Base-by-base conservation (phyloP, 2,797 vertebrate species). In the Arctocebus calabarensis region DNA sequence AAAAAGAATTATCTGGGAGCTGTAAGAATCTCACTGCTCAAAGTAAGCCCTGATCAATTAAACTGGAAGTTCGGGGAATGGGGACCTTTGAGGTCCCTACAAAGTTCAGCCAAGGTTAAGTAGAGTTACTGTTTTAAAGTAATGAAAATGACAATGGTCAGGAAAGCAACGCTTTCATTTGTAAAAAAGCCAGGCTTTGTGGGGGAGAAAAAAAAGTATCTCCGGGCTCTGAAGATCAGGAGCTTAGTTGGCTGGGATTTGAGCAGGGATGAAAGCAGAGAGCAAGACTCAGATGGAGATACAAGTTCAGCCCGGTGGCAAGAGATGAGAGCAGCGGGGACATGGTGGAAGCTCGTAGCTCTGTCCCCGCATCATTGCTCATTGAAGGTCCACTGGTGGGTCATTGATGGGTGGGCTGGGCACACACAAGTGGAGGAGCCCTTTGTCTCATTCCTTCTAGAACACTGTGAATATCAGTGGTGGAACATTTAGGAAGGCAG, bases 51-150 rank as follows among this genome's bases (percentile, higher is more conserved):
- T 90, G 87, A 68, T 27, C 62, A 77, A 92, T 83, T 78, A 94
- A 73, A 81, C 87, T 57, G 52, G 59, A 88, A 90, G 75, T 70
- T 92, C 70, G 37, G 3, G 29, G 89, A 92, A 79, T 75, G 84
- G 68, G 23, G 87, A 83, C 20, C 40, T 78, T 92, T 91, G 70
- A 88, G 78, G 79, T 79, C 74, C 25, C 73, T 96, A 13, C 23
- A 64, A 71, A 96, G 79, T 78, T n/a, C 62, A 96, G 90, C 62
- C 62, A 88, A 73, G 71, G 78, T 85, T 95, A 90, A 90, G 87
- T 71, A 87, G 84, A 75, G 84, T 25, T 8, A 48, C 13, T 52
- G 48, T 32, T 92, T 89, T 70, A 89, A 91, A 96, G 86, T 4
- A 2, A 96, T 17, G 45, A n/a, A 88, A 84, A 94, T 88, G 48